phyloP scores from a whole-genome alignment of 2,797 vertebrate species.

The Pempheris klunzingeri region DNA sequence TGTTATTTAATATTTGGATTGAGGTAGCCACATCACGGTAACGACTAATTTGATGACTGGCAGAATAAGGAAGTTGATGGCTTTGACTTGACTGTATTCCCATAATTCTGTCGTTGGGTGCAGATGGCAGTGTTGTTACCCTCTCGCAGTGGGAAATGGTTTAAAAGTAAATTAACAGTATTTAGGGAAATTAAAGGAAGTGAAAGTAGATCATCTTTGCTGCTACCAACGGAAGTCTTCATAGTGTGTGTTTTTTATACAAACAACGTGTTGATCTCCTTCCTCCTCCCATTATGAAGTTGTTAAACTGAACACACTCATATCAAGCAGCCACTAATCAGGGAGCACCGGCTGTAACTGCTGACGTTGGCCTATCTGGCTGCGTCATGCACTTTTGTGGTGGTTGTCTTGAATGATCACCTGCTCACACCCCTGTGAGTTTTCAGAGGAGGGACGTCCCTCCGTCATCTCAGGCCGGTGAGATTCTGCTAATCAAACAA shows the following conservation, averaged over 20 bases:
- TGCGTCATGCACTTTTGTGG: constrained; percentile 35
- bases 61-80: constrained; percentile 38
- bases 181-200: background rate
- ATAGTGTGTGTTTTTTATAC: background rate
- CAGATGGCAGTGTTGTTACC: constrained; percentile 9
- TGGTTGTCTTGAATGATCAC: constrained; percentile 56
- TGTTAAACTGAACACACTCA: constrained; percentile 33
- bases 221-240: background rate
- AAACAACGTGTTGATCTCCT: background rate
- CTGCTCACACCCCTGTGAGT: constrained; percentile 31
- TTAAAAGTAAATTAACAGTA: background rate
- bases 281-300: background rate
- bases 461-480: constrained; percentile 89
- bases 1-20: constrained; percentile 23
- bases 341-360: constrained; percentile 37
- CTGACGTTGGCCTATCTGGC: constrained; percentile 65
- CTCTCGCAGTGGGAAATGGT: constrained; percentile 6
- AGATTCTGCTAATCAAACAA: constrained; percentile 89
- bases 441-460: constrained; percentile 77
- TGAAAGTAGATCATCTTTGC: background rate
- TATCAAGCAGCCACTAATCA: constrained; percentile 40
- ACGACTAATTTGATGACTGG: constrained; percentile 43
- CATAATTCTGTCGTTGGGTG: constrained; percentile 20
- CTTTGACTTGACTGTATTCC: constrained; percentile 29
- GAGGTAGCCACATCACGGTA: too few relatives aligned